A percentile compares a stretch with the other conserved stretches of the same genome.
Evolutionary conservation across 2,113 vertebrate genomes (phyloP).

Genomic region (Corythornis madagascariensis): DNA sequence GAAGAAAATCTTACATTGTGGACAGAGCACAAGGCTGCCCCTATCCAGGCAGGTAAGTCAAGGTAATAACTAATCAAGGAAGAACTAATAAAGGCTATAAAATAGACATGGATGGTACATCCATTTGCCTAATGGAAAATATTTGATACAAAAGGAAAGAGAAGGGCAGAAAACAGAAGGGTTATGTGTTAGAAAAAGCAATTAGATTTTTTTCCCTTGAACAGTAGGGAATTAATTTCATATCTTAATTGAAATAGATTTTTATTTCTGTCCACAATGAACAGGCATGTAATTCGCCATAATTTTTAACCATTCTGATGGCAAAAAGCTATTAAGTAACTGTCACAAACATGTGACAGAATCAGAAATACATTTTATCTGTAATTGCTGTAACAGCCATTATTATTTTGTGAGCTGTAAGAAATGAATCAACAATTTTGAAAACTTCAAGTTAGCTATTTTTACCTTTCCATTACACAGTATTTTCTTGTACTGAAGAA

Average conservation of each 20-base stretch:
- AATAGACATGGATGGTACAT: not conserved
- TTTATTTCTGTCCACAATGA: not conserved
- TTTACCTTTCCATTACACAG: not conserved
- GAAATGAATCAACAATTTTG: not conserved
- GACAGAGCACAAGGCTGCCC: not conserved
- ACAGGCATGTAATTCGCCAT: not conserved
- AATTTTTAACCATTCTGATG: not conserved
- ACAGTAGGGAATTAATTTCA: not conserved
- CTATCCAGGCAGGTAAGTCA: not conserved
- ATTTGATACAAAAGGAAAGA: not conserved
- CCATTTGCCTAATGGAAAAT: not conserved
- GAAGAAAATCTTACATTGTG: not conserved
- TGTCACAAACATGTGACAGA: not conserved
- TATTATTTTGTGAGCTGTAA: not conserved
- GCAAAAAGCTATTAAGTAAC: not conserved
- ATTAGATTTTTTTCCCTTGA: not conserved
- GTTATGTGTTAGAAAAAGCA: not conserved
- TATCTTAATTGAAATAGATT: not conserved
- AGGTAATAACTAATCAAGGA: not conserved
- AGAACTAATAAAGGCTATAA: not conserved
- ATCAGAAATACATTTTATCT: not conserved
- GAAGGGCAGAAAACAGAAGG: not conserved
- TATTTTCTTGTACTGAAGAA: not conserved
- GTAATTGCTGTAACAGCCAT: not conserved
- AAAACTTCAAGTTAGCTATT: not conserved